phyloP scores from a whole-genome alignment of 2,113 vertebrate genomes.

The Promerops cafer region DNA sequence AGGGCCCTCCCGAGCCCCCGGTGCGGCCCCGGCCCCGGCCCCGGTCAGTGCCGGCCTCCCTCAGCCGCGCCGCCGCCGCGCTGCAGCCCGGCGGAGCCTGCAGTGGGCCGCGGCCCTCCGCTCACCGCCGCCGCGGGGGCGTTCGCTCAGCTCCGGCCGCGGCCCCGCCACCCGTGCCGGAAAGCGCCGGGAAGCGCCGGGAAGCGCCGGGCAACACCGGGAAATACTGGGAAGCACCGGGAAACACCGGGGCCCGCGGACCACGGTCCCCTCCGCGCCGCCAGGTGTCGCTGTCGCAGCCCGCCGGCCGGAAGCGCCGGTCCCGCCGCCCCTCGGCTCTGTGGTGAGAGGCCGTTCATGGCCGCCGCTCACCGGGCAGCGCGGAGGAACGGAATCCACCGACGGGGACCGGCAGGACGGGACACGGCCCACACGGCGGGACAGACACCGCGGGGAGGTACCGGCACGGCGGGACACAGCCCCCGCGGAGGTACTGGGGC shows the following conservation, averaged over 20 bases:
- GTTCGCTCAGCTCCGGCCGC: too few relatives aligned
- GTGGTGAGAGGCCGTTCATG: neutral
- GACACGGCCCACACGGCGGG: neutral
- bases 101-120: too few relatives aligned
- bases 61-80: neutral
- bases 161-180: too few relatives aligned
- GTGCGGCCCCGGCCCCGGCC: too few relatives aligned
- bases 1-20: accelerated
- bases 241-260: neutral
- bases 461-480: neutral
- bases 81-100: neutral
- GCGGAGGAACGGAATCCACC: neutral
- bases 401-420: too few relatives aligned
- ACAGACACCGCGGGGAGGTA: neutral
- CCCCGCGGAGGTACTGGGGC: neutral
- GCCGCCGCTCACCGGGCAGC: neutral
- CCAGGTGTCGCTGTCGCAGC: neutral
- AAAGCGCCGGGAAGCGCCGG: accelerated
- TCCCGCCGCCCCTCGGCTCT: neutral
- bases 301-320: neutral
- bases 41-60: neutral
- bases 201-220: neutral
- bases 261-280: neutral
- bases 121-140: too few relatives aligned
- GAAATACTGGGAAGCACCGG: too few relatives aligned